These are phyloP conservation scores for Pungitius pungitius DNA, from an alignment of 2,113 vertebrate genomes.

Conservation along the genomic window DNA sequence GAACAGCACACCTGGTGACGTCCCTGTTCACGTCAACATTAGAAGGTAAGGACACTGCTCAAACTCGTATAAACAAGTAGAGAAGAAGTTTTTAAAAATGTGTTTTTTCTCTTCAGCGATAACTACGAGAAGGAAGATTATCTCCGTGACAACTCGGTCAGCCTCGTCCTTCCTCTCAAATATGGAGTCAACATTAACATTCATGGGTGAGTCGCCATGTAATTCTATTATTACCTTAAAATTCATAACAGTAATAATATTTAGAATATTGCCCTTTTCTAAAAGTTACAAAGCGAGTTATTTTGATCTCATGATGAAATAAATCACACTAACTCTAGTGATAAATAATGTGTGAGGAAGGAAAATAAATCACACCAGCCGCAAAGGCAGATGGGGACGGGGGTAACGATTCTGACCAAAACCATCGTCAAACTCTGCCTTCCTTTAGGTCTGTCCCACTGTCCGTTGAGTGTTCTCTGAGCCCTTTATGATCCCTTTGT, in stretches of 20 bases:
- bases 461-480: background rate
- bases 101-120: slow-evolving; percentile 77
- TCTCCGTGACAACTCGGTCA: slow-evolving; percentile 80
- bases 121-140: slow-evolving; percentile 81
- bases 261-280: background rate
- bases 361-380: too few relatives aligned
- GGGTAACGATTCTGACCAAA: too few relatives aligned
- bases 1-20: slow-evolving; percentile 85
- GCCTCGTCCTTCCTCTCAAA: slow-evolving; percentile 84
- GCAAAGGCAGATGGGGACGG: too few relatives aligned
- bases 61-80: background rate
- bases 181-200: slow-evolving; percentile 84
- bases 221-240: background rate
- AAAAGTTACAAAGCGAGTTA: background rate
- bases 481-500: background rate
- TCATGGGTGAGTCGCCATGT: slow-evolving; percentile 86
- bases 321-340: background rate
- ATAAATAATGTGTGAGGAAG: background rate
- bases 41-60: slow-evolving; percentile 82
- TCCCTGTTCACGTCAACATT: slow-evolving; percentile 83
- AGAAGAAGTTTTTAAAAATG: background rate
- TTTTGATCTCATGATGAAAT: background rate
- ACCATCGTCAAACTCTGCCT: background rate
- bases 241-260: background rate
- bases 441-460: background rate